A percentile compares a stretch with the other conserved stretches of the same genome.
Conservation (phyloP, 1,140 invertebrate genomes). For the Drosophila prosaltans region DNA sequence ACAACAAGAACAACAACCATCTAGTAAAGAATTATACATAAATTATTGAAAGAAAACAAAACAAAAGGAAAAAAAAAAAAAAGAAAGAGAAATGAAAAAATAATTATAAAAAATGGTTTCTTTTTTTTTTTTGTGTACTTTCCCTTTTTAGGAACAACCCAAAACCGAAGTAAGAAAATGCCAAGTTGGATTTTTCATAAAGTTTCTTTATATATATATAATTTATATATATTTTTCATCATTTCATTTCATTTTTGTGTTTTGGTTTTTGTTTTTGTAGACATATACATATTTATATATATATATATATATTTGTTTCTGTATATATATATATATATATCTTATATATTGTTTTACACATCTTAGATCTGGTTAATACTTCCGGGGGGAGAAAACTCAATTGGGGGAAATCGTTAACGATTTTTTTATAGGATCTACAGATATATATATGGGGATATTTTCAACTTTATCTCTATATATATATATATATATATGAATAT, state of each 20-base stretch:
- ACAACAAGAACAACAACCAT: constrained; percentile 3
- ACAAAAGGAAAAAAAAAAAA: neutral
- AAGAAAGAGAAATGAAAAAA: no score
- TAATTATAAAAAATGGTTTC: no score
- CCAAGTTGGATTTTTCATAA: neutral
- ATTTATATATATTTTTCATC: constrained; percentile 27
- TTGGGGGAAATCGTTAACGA: neutral
- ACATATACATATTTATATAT: constrained; percentile 2
- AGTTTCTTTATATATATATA: constrained; percentile 22
- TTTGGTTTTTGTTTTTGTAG: neutral
- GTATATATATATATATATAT: constrained; percentile 2
- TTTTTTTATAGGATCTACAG: neutral
- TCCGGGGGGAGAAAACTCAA: constrained; percentile 3
- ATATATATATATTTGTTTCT: neutral
- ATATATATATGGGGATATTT: neutral
- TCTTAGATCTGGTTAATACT: constrained; percentile 47
- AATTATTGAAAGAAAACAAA: constrained; percentile 51
- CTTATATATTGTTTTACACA: constrained; percentile 45
- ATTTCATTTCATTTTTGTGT: no score
- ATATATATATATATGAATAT: constrained; percentile 31
- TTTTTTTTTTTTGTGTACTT: no score
- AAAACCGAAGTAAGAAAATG: neutral
- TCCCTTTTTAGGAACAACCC: no score
- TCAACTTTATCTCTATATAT: constrained; percentile 22
- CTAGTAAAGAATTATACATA: constrained; percentile 44